Evolutionary conservation across 2,888 invertebrate species (phyloP).

Genomic region (Lochmaea crataegi): DNA sequence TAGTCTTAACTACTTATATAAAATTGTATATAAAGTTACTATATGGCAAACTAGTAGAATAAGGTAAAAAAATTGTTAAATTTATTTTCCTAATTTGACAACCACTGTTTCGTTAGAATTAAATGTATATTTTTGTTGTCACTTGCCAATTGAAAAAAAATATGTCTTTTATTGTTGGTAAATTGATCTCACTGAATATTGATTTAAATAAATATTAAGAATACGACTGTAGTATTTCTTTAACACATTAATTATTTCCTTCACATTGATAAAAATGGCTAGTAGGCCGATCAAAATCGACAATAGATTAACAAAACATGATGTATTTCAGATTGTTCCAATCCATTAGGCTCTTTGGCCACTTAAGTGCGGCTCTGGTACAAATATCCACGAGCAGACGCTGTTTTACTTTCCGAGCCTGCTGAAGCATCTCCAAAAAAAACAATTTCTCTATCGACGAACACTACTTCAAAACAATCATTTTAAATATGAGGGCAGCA

Average conservation of each 20-base stretch:
- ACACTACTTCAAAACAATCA: too few species aligned
- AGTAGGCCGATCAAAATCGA: too few species aligned
- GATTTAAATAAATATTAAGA: constrained; percentile 61
- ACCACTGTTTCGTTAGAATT: constrained; percentile 49
- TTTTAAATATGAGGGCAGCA: too few species aligned
- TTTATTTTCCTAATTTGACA: constrained; percentile 58
- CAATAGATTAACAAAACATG: too few species aligned
- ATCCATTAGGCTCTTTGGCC: too few species aligned
- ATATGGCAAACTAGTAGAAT: constrained; percentile 55
- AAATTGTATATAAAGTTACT: constrained; percentile 62
- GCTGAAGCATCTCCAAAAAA: too few species aligned
- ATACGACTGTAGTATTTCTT: background rate
- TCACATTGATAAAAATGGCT: too few species aligned
- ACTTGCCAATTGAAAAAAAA: constrained; percentile 35
- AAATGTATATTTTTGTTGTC: constrained; percentile 57
- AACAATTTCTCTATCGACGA: too few species aligned
- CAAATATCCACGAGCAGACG: too few species aligned
- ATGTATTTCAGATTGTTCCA: too few species aligned
- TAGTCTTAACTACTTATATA: constrained; percentile 42
- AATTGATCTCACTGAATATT: constrained; percentile 58
- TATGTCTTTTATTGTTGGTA: constrained; percentile 42
- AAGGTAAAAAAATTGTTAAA: constrained; percentile 51
- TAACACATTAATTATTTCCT: background rate
- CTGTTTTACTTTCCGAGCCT: too few species aligned
- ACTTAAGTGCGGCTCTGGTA: too few species aligned